These are phyloP conservation scores for Hucho hucho DNA, from an alignment of 2,113 vertebrate species.

Conservation along the genomic window DNA sequence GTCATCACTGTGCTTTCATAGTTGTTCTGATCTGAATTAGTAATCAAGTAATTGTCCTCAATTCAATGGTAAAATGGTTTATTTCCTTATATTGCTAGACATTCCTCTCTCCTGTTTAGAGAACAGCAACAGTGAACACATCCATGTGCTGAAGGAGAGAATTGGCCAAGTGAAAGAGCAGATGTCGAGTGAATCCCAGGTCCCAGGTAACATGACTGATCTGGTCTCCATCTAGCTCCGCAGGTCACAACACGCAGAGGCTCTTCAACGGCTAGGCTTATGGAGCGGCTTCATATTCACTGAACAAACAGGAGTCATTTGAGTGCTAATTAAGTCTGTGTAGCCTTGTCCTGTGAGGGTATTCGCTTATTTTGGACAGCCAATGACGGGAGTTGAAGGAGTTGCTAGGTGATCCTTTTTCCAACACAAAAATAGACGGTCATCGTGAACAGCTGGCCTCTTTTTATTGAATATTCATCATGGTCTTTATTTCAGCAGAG, in stretches of 20 bases:
- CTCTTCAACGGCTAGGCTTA: constrained; percentile 18
- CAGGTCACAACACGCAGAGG: constrained; percentile 17
- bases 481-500: constrained; percentile 58
- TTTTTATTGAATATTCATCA: constrained; percentile 62
- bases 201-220: constrained; percentile 64
- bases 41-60: background rate
- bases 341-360: constrained; percentile 30
- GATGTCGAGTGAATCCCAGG: constrained; percentile 51
- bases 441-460: constrained; percentile 65
- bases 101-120: constrained; percentile 76
- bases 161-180: constrained; percentile 65
- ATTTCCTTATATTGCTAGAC: constrained; percentile 61
- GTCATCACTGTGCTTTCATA: background rate
- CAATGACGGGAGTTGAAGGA: constrained; percentile 50
- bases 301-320: constrained; percentile 33
- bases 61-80: constrained; percentile 15
- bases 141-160: constrained; percentile 63
- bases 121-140: constrained; percentile 57
- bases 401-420: constrained; percentile 74
- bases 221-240: background rate
- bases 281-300: constrained; percentile 48
- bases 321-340: constrained; percentile 44
- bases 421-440: constrained; percentile 56
- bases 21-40: no score
- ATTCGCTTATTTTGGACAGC: constrained; percentile 49